Base-by-base conservation (phyloP, 2,888 invertebrate species). In the Mythimna vitellina region DNA sequence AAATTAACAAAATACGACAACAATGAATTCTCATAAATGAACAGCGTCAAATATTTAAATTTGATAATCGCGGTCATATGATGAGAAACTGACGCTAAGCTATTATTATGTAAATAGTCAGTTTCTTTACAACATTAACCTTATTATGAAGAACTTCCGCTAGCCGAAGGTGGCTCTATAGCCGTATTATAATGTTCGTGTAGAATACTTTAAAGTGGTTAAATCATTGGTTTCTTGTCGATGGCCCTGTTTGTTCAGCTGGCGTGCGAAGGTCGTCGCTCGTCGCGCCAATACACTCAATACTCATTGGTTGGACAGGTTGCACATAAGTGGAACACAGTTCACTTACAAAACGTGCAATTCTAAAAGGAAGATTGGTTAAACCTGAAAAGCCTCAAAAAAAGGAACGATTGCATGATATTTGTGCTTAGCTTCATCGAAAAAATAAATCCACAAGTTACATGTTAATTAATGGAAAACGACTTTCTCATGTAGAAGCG, bases 101-200 rank as follows among this genome's bases (percentile, higher is more conserved):
- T 53, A 78, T 86, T 82, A 80, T 85, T 80, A 86, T 84, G 82
- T 75, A 80, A 80, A 86, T 78, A 71, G 62, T 77, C 69, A 67
- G 69, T 73, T 75, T 80, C 61, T 78, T 79, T 57, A 63, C 63
- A 64, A 72, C 73, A 80, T 81, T 85, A 76, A 77, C 68, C 77
- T 82, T 71, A 67, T 76, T 81, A 80, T 42, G 73, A 62, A 71
- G 76, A 78, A 76, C 76, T 78, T 85, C 84, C 81, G 84, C 63
- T 60, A 56, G 49, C 35, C 32, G 54, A 38, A 69, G 69, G 56
- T 68, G 60, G 68, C 42, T 63, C 14, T n/a, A 5, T 22, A 38
- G 38, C n/a, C 35, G 62, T 25, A 5, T 49, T 38, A 49, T 51
- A 29, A 60, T 60, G 20, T 63, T 64, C 60, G 22, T 42, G 62